phyloP scores from a whole-genome alignment of 2,888 invertebrate species.

The Acanthosoma haemorrhoidale region DNA sequence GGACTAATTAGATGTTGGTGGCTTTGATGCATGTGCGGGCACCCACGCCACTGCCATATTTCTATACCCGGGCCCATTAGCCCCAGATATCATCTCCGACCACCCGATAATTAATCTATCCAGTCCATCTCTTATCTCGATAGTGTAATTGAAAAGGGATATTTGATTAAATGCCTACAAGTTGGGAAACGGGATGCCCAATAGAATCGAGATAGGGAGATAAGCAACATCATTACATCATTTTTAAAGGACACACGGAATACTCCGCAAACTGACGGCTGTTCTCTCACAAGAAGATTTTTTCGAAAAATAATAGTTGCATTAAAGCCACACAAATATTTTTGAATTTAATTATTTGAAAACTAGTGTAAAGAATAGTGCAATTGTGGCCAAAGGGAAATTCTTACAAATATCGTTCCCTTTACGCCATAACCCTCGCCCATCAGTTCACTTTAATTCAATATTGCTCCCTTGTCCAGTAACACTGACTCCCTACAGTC shows the following conservation, averaged over 20 bases:
- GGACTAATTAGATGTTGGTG: conserved; percentile 5
- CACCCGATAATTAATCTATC: background rate
- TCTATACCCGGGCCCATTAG: background rate
- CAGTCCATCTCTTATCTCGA: background rate
- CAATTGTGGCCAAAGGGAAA: no score
- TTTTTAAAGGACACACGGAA: background rate
- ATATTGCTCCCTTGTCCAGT: no score
- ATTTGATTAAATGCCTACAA: background rate
- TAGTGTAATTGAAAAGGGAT: background rate
- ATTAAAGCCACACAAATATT: no score
- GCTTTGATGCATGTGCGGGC: background rate
- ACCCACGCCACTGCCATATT: conserved; percentile 1
- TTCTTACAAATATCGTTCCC: no score
- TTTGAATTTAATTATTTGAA: no score
- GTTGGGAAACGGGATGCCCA: background rate
- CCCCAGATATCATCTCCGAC: background rate
- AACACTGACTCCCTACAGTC: no score
- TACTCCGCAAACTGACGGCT: background rate
- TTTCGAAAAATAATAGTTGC: no score
- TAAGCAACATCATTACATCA: no score
- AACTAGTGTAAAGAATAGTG: no score
- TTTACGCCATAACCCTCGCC: no score
- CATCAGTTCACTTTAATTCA: no score
- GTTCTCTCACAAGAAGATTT: background rate
- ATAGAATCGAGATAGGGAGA: background rate